phyloP scores from a whole-genome alignment of 2,797 vertebrate genomes.

The Hoplostethus atlanticus region DNA sequence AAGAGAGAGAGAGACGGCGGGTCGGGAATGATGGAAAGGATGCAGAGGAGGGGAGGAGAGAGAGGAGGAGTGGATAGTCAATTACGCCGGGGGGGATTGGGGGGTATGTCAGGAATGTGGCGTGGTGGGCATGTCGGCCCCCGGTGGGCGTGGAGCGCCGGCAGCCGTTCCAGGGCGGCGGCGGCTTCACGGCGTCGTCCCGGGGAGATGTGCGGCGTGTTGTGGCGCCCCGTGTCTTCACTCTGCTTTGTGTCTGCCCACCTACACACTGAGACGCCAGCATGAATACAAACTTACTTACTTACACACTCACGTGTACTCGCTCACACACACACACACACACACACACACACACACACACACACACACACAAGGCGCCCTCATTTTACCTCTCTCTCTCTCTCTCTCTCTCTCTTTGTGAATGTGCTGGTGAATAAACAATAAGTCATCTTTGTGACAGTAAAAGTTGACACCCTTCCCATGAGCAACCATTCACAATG shows the following conservation, averaged over 20 bases:
- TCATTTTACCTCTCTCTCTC: constrained; percentile 15
- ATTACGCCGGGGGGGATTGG: constrained; percentile 43
- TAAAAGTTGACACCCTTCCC: constrained; percentile 71
- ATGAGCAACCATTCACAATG: constrained; percentile 54
- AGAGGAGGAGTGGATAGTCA: constrained; percentile 47
- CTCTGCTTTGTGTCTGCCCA: not conserved
- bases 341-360: constrained; percentile 15
- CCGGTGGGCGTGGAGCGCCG: constrained; percentile 26
- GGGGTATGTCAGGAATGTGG: constrained; percentile 60
- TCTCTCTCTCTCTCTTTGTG: constrained; percentile 55
- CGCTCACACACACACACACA: constrained; percentile 22
- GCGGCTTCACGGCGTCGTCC: no score
- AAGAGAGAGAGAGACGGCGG: constrained; percentile 15
- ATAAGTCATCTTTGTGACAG: constrained; percentile 71
- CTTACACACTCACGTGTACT: not conserved
- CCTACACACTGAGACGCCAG: constrained; percentile 5
- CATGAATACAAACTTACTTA: not conserved
- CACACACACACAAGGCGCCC: constrained; percentile 9
- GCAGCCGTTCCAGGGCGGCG: constrained; percentile 15
- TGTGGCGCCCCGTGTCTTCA: no score
- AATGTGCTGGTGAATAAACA: constrained; percentile 72
- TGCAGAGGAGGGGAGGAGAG: constrained; percentile 15
- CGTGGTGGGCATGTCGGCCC: constrained; percentile 18
- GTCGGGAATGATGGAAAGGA: constrained; percentile 28
- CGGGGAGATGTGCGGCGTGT: no score